Evolutionary conservation across 53 echinoderm and acorn worm species (phyloP).

Genomic region (Echinarachnius parma): DNA sequence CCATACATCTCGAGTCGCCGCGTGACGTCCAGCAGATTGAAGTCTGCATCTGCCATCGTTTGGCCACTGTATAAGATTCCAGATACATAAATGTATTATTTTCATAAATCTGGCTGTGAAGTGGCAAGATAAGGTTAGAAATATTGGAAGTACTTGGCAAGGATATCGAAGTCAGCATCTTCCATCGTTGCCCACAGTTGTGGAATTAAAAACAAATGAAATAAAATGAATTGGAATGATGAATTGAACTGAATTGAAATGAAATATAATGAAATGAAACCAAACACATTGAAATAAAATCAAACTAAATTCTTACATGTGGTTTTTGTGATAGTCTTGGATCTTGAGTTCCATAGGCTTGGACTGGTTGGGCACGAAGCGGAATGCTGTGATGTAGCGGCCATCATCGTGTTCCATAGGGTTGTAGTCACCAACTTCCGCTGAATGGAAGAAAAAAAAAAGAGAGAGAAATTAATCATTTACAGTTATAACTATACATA

Average conservation of each 20-base stretch:
- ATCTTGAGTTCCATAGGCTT: conserved; percentile 90
- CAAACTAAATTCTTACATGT: too few species aligned
- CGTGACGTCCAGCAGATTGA: conserved; percentile 93
- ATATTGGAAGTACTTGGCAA: too few species aligned
- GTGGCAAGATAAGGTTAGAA: too few species aligned
- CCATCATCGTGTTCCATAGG: conserved; percentile 87
- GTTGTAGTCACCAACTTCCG: conserved; percentile 91
- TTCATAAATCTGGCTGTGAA: too few species aligned
- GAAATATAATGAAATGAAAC: too few species aligned
- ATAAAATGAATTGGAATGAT: too few species aligned
- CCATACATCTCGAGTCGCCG: conserved; percentile 97
- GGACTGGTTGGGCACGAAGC: conserved; percentile 94
- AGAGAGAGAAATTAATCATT: not conserved
- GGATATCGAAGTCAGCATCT: too few species aligned
- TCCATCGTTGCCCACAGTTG: too few species aligned
- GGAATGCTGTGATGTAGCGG: conserved; percentile 80
- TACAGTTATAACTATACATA: not conserved
- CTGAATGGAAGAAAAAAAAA: conserved; percentile 36
- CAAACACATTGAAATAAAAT: too few species aligned
- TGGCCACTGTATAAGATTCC: conserved; percentile 93
- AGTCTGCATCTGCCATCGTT: conserved; percentile 96
- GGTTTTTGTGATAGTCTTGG: conserved; percentile 98
- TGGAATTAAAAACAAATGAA: too few species aligned
- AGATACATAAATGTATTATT: too few species aligned
- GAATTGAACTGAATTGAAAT: too few species aligned